Percentiles rank a stretch among this genome's conserved stretches.
Evolutionary conservation across 92 coral and sea anemone genomes (phyloP).

Genomic region (Palythoa heliodiscus): DNA sequence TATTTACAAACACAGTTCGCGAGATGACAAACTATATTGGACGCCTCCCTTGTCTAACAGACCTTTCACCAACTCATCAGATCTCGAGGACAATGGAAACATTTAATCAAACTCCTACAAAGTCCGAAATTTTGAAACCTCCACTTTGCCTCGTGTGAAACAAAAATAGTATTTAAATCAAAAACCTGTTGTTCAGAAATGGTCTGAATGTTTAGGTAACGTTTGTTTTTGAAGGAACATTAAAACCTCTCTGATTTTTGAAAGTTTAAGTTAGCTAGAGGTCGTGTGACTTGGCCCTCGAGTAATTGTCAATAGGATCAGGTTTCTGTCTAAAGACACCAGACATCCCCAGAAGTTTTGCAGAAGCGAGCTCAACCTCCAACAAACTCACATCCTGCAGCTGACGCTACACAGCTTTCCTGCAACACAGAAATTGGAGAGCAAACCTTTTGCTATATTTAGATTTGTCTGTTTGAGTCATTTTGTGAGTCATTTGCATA

Average conservation of each 20-base stretch:
- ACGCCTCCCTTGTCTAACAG: slow-evolving; percentile 41
- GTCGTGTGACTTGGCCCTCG: slow-evolving; percentile 43
- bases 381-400: neutral
- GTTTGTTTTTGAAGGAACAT: slow-evolving; percentile 4
- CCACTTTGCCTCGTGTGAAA: neutral
- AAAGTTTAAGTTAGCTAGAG: neutral
- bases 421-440: neutral
- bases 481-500: slow-evolving; percentile 27
- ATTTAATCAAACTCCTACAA: slow-evolving; percentile 21
- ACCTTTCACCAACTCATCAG: slow-evolving; percentile 38
- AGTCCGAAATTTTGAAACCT: neutral
- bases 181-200: neutral
- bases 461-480: slow-evolving; percentile 1
- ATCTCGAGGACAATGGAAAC: slow-evolving; percentile 27
- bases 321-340: slow-evolving; percentile 41
- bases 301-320: slow-evolving; percentile 31
- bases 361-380: slow-evolving; percentile 15
- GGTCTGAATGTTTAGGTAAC: neutral
- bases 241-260: slow-evolving; percentile 12
- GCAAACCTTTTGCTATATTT: slow-evolving; percentile 1
- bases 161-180: neutral
- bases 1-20: neutral
- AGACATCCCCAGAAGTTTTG: slow-evolving; percentile 41
- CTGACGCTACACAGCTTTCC: neutral
- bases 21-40: neutral